These are phyloP conservation scores for Andrena dorsata DNA, from an alignment of 2,888 invertebrate genomes.

Conservation along the genomic window DNA sequence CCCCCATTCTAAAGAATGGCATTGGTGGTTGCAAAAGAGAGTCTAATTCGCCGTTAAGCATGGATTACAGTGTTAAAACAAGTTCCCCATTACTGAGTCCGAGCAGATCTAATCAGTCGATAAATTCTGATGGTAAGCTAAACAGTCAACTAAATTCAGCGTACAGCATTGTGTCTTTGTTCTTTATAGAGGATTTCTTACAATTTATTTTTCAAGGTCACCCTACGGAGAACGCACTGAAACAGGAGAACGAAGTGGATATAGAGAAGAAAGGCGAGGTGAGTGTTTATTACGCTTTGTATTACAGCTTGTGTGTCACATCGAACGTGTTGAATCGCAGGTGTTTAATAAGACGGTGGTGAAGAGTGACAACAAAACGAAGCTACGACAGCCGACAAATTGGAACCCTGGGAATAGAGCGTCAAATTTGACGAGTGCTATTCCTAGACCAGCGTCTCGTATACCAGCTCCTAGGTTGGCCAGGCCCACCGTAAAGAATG, in stretches of 20 bases:
- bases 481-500: constrained; percentile 57
- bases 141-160: background rate
- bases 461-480: constrained; percentile 77
- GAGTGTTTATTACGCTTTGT: constrained; percentile 22
- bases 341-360: constrained; percentile 52
- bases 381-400: constrained; percentile 78
- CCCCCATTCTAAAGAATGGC: constrained; percentile 78
- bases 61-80: constrained; percentile 72
- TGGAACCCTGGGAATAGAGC: constrained; percentile 71
- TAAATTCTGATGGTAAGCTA: constrained; percentile 68
- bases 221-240: constrained; percentile 33
- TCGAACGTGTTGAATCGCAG: constrained; percentile 45
- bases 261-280: constrained; percentile 51
- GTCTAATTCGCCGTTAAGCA: constrained; percentile 64
- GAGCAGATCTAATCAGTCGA: constrained; percentile 70
- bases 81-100: constrained; percentile 81
- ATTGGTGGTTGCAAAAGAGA: constrained; percentile 54
- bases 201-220: constrained; percentile 46
- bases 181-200: background rate
- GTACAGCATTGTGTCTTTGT: background rate
- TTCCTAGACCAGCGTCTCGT: constrained; percentile 82
- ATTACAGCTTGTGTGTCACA: background rate
- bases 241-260: constrained; percentile 34
- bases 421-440: constrained; percentile 77
- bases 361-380: constrained; percentile 71